Base-by-base conservation (phyloP, 2,113 vertebrate species). In the Apeltes quadracus region DNA sequence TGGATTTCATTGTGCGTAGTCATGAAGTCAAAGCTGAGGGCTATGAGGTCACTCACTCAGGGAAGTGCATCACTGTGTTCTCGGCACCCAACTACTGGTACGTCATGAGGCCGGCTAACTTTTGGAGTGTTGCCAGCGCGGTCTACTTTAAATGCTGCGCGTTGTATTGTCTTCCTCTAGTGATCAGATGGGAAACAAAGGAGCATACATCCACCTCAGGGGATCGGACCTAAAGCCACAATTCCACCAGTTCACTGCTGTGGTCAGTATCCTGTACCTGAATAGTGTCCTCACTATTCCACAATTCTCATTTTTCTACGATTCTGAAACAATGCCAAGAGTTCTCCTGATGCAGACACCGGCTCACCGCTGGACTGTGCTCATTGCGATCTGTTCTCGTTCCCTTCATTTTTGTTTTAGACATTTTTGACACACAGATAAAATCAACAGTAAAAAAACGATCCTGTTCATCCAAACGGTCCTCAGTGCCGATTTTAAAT, bases 41-140 rank as follows among this genome's bases (percentile, higher is more conserved):
- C 66, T 98, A 97, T 0, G 97, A 98, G 92, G 94, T 97, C 93
- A 95, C 97, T 13, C 97, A 98, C 61, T 95, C 94, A 2, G 97
- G 96, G 87, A 95, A 94, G 84, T 98, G 97, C 36, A 95, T 98
- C 93, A 98, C 97, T 0, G 97, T 98, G 85, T 98, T 98, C 93
- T 98, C 97, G 0, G 96, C 97, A 32, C 97, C 96, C 90, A 98
- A 98, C 93, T 98, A 98, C 95, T 98, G 97, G 96, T 98, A 85
- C 18, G 93, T 74, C 13, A 18, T 14, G 0, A 0, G 4, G 10
- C 18, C 2, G 0, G 20, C 15, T 13, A 0, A 55, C 51, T 38
- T 32, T 29, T 1, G 10, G 9, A 27, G 18, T 20, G 22, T 20
- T 29, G 1, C 23, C 11, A 0, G 7, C 4, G 16, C 25, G 18